These are phyloP conservation scores for Cheilosia vulpina DNA, from an alignment of 2,888 invertebrate genomes.

Conservation along the genomic window DNA sequence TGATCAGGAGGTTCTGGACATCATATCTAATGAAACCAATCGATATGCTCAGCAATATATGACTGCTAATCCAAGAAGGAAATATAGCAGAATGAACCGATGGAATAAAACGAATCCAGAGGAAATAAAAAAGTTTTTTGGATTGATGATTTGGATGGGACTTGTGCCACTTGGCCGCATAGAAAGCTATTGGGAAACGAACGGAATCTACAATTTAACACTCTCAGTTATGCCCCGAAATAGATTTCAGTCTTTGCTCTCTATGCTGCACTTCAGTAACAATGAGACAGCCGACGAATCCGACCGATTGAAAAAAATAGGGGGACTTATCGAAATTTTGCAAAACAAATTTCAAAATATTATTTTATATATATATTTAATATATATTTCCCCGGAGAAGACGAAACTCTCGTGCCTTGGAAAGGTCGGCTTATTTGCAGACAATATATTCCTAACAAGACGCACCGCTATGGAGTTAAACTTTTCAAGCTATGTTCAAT, in stretches of 20 bases:
- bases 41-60: slow-evolving; percentile 74
- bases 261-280: neutral
- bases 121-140: no score
- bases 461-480: no score
- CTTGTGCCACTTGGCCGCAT: slow-evolving; percentile 61
- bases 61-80: slow-evolving; percentile 39
- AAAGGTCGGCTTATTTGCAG: no score
- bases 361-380: no score
- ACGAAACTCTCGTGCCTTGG: no score
- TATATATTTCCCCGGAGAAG: no score
- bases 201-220: slow-evolving; percentile 65
- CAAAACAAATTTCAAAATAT: no score
- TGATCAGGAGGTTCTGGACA: slow-evolving; percentile 11
- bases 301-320: no score
- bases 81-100: slow-evolving; percentile 66
- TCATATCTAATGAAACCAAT: slow-evolving; percentile 12
- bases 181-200: slow-evolving; percentile 69
- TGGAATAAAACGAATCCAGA: slow-evolving; percentile 75
- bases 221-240: slow-evolving; percentile 71
- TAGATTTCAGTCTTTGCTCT: slow-evolving; percentile 73
- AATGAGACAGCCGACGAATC: no score
- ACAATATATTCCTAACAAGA: no score
- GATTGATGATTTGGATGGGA: slow-evolving; percentile 71
- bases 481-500: no score
- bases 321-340: no score